Base-by-base conservation (phyloP, 2,113 vertebrate genomes). In the Anolis sagrei region DNA sequence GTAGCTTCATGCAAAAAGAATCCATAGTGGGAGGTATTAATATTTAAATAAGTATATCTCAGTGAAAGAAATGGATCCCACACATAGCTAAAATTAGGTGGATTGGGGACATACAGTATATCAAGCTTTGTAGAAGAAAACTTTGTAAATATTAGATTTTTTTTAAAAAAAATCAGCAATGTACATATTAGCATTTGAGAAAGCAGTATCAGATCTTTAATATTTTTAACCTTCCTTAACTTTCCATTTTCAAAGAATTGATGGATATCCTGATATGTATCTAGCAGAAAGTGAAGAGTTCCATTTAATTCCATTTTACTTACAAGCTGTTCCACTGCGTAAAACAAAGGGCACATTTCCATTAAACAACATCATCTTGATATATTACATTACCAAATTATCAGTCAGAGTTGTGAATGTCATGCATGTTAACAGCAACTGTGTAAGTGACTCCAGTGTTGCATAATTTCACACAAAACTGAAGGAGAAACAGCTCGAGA, bases 281-380 rank as follows among this genome's bases (percentile, higher is more conserved):
- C 27, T 76, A 76, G 73, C 72, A 64, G 72, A 76, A 76, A 76
- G 49, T 49, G 72, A 66, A 75, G 82, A 58, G 19, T 48, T 83
- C 54, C 49, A 14, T 83, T 83, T 76, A 76, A 83, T 83, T 83
- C 64, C 82, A 32, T 83, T 76, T 83, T 83, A 62, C 77, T 61
- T 79, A 79, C 76, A 85, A 85, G 34, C 76, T 85, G 76, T 61
- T 79, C 36, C 7, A 73, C 34, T 13, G 32, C 36, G 36, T 85
- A 61, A 85, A 79, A 72, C 62, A 79, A 87, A 91, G 82, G n/a
- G 18, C 81, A 23, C 76, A 9, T 88, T 87, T 61, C 48, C 80
- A 72, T 66, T 70, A 84, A 88, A 79, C 14, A 32, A 81, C 72
- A 49, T 81, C 89, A 83, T 85, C 89, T 86, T 68, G 76, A 89